Conservation (phyloP, 2,888 invertebrate genomes). For the Aelia acuminata region DNA sequence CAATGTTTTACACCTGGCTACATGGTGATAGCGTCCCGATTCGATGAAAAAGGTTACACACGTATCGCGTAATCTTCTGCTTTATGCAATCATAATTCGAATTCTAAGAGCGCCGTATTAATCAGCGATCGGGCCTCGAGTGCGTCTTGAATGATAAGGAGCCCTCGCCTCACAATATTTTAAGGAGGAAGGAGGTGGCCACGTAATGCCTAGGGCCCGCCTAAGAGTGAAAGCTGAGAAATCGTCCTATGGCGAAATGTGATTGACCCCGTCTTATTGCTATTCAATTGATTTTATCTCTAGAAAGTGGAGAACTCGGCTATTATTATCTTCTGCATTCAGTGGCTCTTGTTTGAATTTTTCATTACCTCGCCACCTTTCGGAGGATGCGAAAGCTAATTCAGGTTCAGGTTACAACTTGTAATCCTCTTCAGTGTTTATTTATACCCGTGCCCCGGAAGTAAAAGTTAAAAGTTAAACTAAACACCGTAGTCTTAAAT, state of each 20-base stretch:
- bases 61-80: constrained; percentile 16
- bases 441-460: no score
- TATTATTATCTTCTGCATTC: neutral
- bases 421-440: no score
- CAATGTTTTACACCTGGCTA: constrained; percentile 34
- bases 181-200: neutral
- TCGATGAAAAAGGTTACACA: neutral
- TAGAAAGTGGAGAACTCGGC: constrained; percentile 16
- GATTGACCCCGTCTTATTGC: constrained; percentile 9
- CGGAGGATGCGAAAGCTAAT: no score
- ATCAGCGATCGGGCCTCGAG: constrained; percentile 16
- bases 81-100: constrained; percentile 42
- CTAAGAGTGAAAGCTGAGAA: constrained; percentile 24
- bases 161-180: neutral
- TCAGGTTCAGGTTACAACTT: no score
- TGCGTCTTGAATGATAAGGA: constrained; percentile 43
- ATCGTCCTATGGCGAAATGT: constrained; percentile 25
- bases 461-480: no score
- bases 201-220: neutral
- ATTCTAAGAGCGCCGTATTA: constrained; percentile 20
- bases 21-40: constrained; percentile 23
- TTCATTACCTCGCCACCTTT: neutral
- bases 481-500: no score
- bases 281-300: constrained; percentile 42
- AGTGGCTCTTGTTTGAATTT: neutral